Evolutionary conservation across 2,797 vertebrate genomes (phyloP), one percentile per base, ranked within the genome.

Genomic region (Champsocephalus esox): DNA sequence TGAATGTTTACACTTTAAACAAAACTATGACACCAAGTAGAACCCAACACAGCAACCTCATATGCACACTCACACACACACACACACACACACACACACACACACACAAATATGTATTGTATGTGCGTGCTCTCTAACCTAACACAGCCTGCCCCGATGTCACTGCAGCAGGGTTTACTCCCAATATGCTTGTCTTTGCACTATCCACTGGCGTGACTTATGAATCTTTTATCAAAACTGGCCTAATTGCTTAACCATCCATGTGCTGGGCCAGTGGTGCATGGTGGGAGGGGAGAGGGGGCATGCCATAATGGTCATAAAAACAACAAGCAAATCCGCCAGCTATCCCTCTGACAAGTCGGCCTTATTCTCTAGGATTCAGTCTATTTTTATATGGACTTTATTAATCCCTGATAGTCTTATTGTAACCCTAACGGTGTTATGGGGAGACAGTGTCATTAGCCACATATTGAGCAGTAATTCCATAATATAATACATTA

Each of bases 191-290:
- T 83, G 83, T 92, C 73, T 87, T 89, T 91, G 82, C 8, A 59
- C 80, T 52, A 55, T 81, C 84, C 88, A 85, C 84, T 59, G 75
- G 50, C 61, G 80, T 86, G 80, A 93, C 92, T 91, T 94, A 90
- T 93, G 92, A 93, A 94, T 93, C 87, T 94, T 94, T 95, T 93
- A 94, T 94, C 92, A 83, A 90, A 94, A 93, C 93, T 95, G 94
- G 86, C 93, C 94, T 93, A 93, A 94, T 94, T 95, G 95, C 93
- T 90, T 94, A 95, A 93, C 92, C 94, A 94, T 93, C 93, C 93
- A 90, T 93, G 82, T 74, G 34, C 81, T 44, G 2, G 77, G 80
- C 72, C 83, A 87, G 82, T 58, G 82, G 83, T 82, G 76, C 73
- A 60, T 68, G 73, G 75, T 32, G 71, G 86, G 65, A 59, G 65